phyloP scores from a whole-genome alignment of 2,797 vertebrate genomes.

The Sebastiscus albofasciatus region DNA sequence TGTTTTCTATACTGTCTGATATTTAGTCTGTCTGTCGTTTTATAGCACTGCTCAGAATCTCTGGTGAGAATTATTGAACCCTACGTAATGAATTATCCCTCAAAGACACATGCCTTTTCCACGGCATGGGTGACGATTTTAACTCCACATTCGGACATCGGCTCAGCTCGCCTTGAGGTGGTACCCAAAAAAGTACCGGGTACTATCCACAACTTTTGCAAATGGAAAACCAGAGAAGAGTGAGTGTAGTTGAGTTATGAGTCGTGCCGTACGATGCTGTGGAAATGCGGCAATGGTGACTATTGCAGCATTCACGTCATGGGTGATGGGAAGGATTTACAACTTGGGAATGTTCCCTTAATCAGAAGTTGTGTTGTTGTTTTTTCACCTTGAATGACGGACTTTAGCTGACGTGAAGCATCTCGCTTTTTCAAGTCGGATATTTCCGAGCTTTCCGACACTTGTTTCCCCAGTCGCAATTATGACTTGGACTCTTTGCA shows the following conservation, averaged over 20 bases:
- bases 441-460: neutral
- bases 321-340: neutral
- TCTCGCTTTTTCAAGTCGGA: neutral
- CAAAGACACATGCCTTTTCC: neutral
- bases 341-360: neutral
- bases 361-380: neutral
- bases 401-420: neutral
- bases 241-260: neutral
- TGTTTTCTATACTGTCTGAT: constrained; percentile 9
- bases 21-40: constrained; percentile 7
- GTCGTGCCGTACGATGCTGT: neutral
- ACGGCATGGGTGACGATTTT: neutral
- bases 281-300: neutral
- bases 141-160: neutral
- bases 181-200: neutral
- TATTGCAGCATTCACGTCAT: neutral
- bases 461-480: neutral
- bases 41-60: neutral
- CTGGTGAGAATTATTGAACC: neutral
- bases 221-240: neutral
- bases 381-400: neutral
- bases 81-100: neutral
- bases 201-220: neutral
- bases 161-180: neutral
- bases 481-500: neutral